Evolutionary conservation across 2,888 invertebrate species (phyloP).

Genomic region (Halictus ligatus): DNA sequence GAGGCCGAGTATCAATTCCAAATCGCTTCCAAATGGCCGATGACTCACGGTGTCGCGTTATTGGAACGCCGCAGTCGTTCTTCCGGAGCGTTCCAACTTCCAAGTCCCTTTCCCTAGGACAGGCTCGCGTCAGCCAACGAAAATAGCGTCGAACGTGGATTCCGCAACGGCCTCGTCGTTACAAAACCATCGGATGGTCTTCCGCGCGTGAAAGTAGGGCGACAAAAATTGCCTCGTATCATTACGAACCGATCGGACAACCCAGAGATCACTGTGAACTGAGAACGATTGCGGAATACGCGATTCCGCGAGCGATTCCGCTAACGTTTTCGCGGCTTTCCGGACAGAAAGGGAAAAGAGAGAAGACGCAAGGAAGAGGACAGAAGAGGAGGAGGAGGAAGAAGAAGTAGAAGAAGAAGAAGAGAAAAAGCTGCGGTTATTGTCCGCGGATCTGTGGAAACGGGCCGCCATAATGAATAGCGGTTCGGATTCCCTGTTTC

Average conservation of each 20-base stretch:
- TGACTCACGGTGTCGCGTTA: slow-evolving; percentile 3
- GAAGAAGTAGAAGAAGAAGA: neutral
- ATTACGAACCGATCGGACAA: slow-evolving; percentile 34
- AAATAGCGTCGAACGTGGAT: slow-evolving; percentile 29
- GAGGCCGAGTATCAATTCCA: neutral
- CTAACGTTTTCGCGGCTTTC: slow-evolving; percentile 6
- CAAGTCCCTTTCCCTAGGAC: slow-evolving; percentile 7
- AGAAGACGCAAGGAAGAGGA: neutral
- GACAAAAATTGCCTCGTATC: slow-evolving; percentile 46
- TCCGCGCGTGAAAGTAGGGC: slow-evolving; percentile 56
- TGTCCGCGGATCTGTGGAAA: slow-evolving; percentile 49
- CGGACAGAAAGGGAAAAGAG: neutral
- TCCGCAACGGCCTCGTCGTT: slow-evolving; percentile 22
- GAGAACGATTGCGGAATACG: slow-evolving; percentile 45
- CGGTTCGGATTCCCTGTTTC: slow-evolving; percentile 35
- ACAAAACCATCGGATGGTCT: slow-evolving; percentile 35
- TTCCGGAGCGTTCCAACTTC: neutral
- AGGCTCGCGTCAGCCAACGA: slow-evolving; percentile 30
- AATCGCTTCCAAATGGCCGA: slow-evolving; percentile 1
- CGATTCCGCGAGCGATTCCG: slow-evolving; percentile 47
- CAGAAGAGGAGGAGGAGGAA: neutral
- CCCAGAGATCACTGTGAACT: slow-evolving; percentile 41
- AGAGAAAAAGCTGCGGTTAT: slow-evolving; percentile 31
- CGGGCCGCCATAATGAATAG: slow-evolving; percentile 44
- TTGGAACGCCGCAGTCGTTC: slow-evolving; percentile 1